Evolutionary conservation across 2,888 invertebrate genomes (phyloP), one percentile per base, ranked within the genome.

Genomic region (Spilarctia lutea): DNA sequence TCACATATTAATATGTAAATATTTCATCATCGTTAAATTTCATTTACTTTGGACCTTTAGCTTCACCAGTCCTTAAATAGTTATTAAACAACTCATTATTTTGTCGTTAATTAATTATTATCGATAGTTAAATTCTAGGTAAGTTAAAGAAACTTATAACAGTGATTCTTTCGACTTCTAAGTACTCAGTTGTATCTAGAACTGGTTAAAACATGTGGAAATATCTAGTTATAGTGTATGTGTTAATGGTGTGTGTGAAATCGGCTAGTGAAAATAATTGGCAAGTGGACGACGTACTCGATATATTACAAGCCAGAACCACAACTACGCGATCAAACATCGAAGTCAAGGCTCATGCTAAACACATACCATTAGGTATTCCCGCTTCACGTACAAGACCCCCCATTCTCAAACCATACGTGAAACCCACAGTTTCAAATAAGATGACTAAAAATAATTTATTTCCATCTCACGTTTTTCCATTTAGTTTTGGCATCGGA

Each of bases 211-310:
- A 68, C 68, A 73, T 65, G 68, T 45, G 42, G 45, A 11, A 33
- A n/a, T n/a, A 6, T 48, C 7, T 68, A 16, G 24, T 83, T 77
- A 71, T 77, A 45, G 7, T 73, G 20, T 67, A 70, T 69, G 70
- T 74, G 24, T 39, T 33, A 48, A 65, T n/a, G n/a, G n/a, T n/a
- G 33, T 65, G 70, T 72, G 68, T 35, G 75, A 18, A 48, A 52
- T 27, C 60, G 20, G 71, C 65, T 35, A 78, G 75, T 77, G 39
- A 71, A 1, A 71, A 73, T 16, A 60, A 75, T 56, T 70, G 74
- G 60, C 73, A 79, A 1, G 71, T 82, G 35, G 79, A 79, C n/a
- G 81, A 82, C 71, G 75, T 83, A 33, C 74, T 81, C 20, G 76
- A 81, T 30, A 65, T 82, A 30, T 73, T 83, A 60, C 65, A 77